Conservation (phyloP, 2,888 invertebrate genomes). For the Lasioglossum malachurum region DNA sequence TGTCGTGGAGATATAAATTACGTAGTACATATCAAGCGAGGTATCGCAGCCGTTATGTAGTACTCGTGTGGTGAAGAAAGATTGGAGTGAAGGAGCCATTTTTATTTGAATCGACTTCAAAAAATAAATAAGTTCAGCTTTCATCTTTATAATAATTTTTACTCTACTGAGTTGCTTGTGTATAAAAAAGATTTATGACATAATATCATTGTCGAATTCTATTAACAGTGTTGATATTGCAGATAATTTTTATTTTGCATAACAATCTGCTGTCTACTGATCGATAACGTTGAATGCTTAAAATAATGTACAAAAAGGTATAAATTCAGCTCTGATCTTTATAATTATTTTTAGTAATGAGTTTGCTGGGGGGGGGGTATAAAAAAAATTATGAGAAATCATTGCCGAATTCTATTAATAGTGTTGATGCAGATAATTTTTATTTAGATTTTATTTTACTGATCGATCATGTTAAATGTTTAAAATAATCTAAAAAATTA, state of each 20-base stretch:
- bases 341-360: neutral
- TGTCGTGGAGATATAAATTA: neutral
- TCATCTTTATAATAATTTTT: no score
- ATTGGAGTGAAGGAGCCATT: neutral
- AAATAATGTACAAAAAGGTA: neutral
- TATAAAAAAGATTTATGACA: no score
- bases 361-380: no score
- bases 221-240: no score
- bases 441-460: neutral
- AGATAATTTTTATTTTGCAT: no score
- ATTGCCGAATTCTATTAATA: no score
- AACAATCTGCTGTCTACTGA: no score
- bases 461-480: neutral
- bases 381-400: no score
- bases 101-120: neutral
- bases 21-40: neutral
- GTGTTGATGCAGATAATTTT: no score
- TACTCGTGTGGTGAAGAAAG: neutral
- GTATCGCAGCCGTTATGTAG: neutral
- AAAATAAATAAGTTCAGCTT: neutral
- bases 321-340: neutral
- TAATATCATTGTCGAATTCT: no score
- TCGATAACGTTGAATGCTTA: no score
- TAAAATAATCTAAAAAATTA: neutral
- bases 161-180: no score